Conservation (phyloP, 2,797 vertebrate genomes). For the Prionace glauca region DNA sequence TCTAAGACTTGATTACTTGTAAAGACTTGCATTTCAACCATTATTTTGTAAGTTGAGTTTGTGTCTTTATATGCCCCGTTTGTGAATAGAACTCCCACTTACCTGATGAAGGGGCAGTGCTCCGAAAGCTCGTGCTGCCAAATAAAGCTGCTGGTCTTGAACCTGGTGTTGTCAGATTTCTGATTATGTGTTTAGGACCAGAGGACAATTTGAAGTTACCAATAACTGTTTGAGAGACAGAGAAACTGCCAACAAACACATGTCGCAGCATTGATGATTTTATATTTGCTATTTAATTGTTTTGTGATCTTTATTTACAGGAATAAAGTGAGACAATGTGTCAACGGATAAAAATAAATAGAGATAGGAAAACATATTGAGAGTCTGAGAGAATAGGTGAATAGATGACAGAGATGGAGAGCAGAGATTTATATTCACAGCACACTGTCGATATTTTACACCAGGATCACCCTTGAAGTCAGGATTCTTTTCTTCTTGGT, state of each 20-base stretch:
- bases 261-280: neutral
- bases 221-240: neutral
- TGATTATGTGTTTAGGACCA: neutral
- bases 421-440: neutral
- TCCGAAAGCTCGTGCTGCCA: too few species aligned
- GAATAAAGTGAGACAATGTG: neutral
- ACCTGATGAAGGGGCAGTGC: too few species aligned
- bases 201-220: neutral
- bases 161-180: too few species aligned
- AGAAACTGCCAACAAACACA: neutral
- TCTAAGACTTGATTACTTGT: too few species aligned
- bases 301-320: neutral
- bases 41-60: too few species aligned
- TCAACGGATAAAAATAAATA: neutral
- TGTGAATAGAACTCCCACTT: too few species aligned
- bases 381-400: neutral
- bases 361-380: neutral
- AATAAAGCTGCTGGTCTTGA: too few species aligned
- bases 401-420: neutral
- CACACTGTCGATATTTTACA: neutral
- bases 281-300: neutral
- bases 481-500: neutral
- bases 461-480: neutral
- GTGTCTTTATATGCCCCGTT: too few species aligned
- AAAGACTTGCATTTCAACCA: too few species aligned